Conservation (phyloP, 2,113 vertebrate genomes). For the Petrocephalus zakoni region DNA sequence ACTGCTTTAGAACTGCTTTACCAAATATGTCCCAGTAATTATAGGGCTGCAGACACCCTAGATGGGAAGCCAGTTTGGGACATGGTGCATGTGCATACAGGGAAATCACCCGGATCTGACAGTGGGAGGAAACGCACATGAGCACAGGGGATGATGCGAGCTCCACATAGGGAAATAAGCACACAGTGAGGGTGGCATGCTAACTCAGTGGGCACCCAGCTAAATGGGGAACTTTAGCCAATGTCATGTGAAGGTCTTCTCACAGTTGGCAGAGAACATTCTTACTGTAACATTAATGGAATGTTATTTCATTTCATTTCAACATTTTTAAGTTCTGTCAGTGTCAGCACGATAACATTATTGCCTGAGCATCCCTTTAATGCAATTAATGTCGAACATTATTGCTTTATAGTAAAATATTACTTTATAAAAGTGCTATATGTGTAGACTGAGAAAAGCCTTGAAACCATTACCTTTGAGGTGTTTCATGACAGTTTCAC, state of each 20-base stretch:
- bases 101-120: too few species aligned
- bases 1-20: neutral
- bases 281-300: neutral
- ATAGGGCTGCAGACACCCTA: neutral
- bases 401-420: neutral
- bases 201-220: neutral
- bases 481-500: neutral
- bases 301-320: neutral
- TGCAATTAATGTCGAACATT: neutral
- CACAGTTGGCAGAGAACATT: neutral
- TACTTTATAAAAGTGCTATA: neutral
- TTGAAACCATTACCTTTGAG: neutral
- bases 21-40: neutral
- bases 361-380: neutral
- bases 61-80: neutral
- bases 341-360: neutral
- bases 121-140: neutral
- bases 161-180: neutral
- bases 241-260: neutral
- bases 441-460: neutral
- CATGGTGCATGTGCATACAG: neutral
- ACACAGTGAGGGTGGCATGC: neutral
- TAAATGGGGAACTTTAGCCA: neutral
- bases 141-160: neutral
- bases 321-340: neutral